These are phyloP conservation scores for Schizopygopsis pylzovi DNA, from an alignment of 2,797 vertebrate species.

Conservation along the genomic window DNA sequence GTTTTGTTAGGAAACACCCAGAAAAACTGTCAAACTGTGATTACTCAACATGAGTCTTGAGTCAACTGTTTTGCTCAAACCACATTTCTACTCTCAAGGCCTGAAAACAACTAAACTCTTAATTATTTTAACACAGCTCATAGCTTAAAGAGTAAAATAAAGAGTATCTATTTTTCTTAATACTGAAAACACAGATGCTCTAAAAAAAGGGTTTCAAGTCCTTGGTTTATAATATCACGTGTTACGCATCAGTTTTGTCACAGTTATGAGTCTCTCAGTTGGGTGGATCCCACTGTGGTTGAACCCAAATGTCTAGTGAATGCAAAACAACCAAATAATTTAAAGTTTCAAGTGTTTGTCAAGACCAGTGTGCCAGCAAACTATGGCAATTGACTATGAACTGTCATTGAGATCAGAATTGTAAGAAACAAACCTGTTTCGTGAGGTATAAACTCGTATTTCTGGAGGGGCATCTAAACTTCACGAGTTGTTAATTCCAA, in stretches of 20 bases:
- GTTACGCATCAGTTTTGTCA: background rate
- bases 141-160: background rate
- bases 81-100: background rate
- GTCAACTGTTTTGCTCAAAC: background rate
- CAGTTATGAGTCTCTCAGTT: background rate
- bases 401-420: background rate
- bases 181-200: too few relatives aligned
- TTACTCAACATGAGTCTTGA: background rate
- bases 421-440: too few relatives aligned
- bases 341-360: background rate
- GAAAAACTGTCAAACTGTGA: slow-evolving; percentile 31
- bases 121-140: background rate
- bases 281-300: background rate
- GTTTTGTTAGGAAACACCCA: slow-evolving; percentile 29
- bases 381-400: background rate
- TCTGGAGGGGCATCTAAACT: background rate
- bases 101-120: background rate
- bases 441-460: background rate
- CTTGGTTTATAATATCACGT: background rate
- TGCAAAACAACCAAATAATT: background rate
- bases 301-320: slow-evolving; percentile 7
- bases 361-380: background rate
- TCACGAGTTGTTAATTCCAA: too few relatives aligned
- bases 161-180: background rate
- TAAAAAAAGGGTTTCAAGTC: background rate